Conservation (phyloP, 2,888 invertebrate genomes). For the Neuroscelio doddi region DNA sequence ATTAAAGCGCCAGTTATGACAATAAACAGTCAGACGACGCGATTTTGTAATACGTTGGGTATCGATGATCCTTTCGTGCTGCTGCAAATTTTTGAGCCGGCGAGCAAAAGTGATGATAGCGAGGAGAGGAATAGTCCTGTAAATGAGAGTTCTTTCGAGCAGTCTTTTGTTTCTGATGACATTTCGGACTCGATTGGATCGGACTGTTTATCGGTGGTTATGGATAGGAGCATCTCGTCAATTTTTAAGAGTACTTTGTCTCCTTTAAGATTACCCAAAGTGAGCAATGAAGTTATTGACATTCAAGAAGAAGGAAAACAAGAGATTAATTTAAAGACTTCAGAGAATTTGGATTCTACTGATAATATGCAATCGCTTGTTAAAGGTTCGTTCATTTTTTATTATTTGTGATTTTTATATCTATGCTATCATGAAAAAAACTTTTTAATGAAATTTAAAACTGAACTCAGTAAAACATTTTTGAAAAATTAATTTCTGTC, state of each 20-base stretch:
- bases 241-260: conserved; percentile 21
- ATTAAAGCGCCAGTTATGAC: conserved; percentile 66
- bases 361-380: too few species aligned
- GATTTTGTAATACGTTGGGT: conserved; percentile 79
- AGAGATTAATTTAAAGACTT: too few species aligned
- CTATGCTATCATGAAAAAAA: conserved; percentile 42
- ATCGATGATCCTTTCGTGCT: conserved; percentile 88
- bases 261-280: conserved; percentile 44
- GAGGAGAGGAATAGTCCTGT: conserved; percentile 15
- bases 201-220: conserved; percentile 16
- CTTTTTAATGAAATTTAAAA: conserved; percentile 26
- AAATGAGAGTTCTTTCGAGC: conserved; percentile 20
- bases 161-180: conserved; percentile 22
- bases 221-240: conserved; percentile 16
- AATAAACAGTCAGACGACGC: conserved; percentile 80
- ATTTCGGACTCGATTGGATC: conserved; percentile 20
- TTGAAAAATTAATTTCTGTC: too few species aligned
- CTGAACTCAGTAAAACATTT: too few species aligned
- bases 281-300: conserved; percentile 17
- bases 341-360: too few species aligned
- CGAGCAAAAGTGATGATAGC: conserved; percentile 1
- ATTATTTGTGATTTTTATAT: too few species aligned
- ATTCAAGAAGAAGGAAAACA: conserved; percentile 44
- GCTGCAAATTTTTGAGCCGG: conserved; percentile 64
- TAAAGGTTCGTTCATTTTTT: too few species aligned